phyloP scores from a whole-genome alignment of 2,113 vertebrate genomes.

The Excalfactoria chinensis region DNA sequence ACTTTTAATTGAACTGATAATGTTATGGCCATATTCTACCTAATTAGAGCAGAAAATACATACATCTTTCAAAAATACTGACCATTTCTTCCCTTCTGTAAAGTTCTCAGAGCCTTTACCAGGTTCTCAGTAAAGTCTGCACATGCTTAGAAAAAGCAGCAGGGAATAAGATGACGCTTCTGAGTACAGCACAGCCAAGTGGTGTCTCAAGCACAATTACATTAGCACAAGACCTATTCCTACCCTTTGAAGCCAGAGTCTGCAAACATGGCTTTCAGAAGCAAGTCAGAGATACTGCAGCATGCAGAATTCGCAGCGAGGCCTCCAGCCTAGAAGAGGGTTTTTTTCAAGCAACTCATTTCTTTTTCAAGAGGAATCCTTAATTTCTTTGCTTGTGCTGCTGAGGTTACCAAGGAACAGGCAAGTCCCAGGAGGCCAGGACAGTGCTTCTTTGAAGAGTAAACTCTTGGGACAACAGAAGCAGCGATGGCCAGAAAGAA shows the following conservation, averaged over 20 bases:
- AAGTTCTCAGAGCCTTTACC: constrained; percentile 2
- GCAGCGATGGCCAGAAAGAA: neutral
- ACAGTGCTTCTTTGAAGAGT: neutral
- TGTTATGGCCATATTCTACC: constrained; percentile 29
- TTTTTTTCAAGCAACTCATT: neutral
- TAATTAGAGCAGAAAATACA: constrained; percentile 34
- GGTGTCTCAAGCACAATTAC: neutral
- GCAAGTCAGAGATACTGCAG: neutral
- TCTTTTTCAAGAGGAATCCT: neutral
- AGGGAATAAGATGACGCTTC: neutral
- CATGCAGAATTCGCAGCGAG: neutral
- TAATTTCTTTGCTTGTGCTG: neutral
- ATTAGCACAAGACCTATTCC: neutral
- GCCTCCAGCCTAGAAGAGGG: neutral
- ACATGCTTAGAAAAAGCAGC: neutral
- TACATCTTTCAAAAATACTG: neutral
- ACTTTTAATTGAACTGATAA: constrained; percentile 62
- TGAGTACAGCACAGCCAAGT: neutral
- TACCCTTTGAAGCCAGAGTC: neutral
- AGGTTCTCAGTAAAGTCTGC: neutral
- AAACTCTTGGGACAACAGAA: neutral
- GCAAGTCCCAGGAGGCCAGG: neutral
- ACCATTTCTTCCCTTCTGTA: neutral
- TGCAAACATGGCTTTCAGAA: neutral
- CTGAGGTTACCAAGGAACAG: neutral